Base-by-base conservation (phyloP, 2,888 invertebrate species). In the Dysmachus trigonus region DNA sequence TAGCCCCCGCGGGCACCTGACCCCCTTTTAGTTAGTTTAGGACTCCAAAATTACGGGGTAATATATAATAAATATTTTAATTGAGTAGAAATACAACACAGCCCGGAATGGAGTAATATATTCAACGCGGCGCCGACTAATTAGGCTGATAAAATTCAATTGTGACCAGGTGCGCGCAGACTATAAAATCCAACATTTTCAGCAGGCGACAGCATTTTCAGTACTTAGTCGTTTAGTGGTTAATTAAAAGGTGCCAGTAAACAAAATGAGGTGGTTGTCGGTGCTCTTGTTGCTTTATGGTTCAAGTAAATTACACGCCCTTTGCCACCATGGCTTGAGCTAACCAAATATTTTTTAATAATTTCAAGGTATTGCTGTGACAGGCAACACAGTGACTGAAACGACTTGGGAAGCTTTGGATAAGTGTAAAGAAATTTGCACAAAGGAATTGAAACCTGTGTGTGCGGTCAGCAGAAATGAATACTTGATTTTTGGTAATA, bases 391-490 rank as follows among this genome's bases (percentile, higher is more conserved):
- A 33, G 81, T 81, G 31, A 81, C 81, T 18, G 53, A 81, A 13
- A 13, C 31, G 18, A 15, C 18, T 10, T 33, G 6, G 18, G 53
- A 33, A 2, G 33, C 51, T n/a, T 15, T 6, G 6, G 6, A 1
- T 15, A 35, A 81, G 18, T 81, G 81, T 22, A 53, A 33, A 10
- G 30, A 81, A 18, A 8, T 53, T 53, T 81, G 81, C 81, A 81
- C 81, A 62, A 81, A 81, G 31, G 81, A 81, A 33, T 22, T 53
- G 10, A 13, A 81, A 33, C 81, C 81, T 31, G 81, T 81, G 10
- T 81, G 81, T 33, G 81, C 81, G 13, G 15, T 33, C 53, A 53
- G 33, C 62, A 18, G 8, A 41, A 62, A 81, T 81, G 53, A 53
- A 10, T 81, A 81, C 22, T 35, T 81, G 30, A 1, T 81, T 6